Conservation (phyloP, 1,140 invertebrate genomes). For the Branchinecta lindahli region DNA sequence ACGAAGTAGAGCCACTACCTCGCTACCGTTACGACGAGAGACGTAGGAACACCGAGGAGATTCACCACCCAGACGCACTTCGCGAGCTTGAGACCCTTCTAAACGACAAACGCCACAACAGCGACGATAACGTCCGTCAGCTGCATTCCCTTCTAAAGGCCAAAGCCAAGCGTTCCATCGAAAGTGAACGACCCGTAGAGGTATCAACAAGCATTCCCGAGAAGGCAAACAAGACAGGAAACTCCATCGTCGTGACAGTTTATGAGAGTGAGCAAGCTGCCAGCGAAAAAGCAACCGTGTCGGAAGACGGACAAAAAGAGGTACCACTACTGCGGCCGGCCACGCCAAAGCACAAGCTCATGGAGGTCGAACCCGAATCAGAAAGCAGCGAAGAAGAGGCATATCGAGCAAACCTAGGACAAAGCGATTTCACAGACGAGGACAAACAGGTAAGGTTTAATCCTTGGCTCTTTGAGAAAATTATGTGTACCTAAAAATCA, state of each 20-base stretch:
- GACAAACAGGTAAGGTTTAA: too few species aligned
- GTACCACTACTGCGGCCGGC: neutral
- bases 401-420: too few species aligned
- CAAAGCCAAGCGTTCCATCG: neutral
- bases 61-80: neutral
- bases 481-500: too few species aligned
- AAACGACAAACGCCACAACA: conserved; percentile 4
- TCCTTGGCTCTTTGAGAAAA: too few species aligned
- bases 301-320: neutral
- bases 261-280: neutral
- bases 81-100: conserved; percentile 1
- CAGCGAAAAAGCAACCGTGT: neutral
- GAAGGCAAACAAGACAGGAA: neutral
- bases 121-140: conserved; percentile 6
- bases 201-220: neutral
- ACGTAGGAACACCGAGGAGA: neutral
- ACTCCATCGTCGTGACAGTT: neutral
- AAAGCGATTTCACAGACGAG: too few species aligned
- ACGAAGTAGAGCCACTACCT: neutral
- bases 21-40: neutral
- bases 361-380: too few species aligned
- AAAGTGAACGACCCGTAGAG: neutral
- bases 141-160: neutral
- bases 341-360: neutral
- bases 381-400: too few species aligned